Evolutionary conservation across 2,888 invertebrate species (phyloP), one percentile per base, ranked within the genome.

Genomic region (Baccha elongata): DNA sequence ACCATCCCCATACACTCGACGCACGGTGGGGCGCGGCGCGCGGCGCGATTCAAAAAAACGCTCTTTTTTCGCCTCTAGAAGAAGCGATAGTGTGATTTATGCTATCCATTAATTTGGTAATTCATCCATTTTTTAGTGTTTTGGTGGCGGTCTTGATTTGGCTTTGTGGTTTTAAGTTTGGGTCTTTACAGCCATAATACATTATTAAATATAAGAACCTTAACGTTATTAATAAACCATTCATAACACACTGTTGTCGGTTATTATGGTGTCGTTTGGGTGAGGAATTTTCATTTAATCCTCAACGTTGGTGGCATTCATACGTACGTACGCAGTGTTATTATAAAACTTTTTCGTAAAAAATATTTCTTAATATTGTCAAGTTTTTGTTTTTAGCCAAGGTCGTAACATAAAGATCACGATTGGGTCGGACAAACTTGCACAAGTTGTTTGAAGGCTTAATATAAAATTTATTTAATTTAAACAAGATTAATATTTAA

Each of bases 21-120:
- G n/a, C n/a, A n/a, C n/a, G n/a, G n/a, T n/a, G n/a, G n/a, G n/a
- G n/a, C n/a, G n/a, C n/a, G n/a, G n/a, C n/a, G 32, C 11, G 5
- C 1, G 32, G 23, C 8, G 69, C 48, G 58, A 53, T 10, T 32
- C 32, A 42, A 55, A 71, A 52, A 44, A 50, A 17, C 37, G 76
- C 44, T 60, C 52, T 64, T 69, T 40, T 46, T 73, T 53, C 42
- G 50, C 72, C 42, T 74, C 69, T 84, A 78, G 85, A 85, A 85
- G 89, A 90, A 90, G 90, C 90, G 90, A 90, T 90, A 90, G 89
- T 90, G 90, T 90, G 89, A 90, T 90, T 90, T 90, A 90, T 90
- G 87, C 88, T 86, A 87, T 89, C 89, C 90, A 90, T 90, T 90
- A 90, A 90, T 90, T 89, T 89, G 89, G 89, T 89, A 89, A 89